A percentile compares a stretch with the other conserved stretches of the same genome.
Evolutionary conservation across 2,888 invertebrate genomes (phyloP).

Genomic region (Leucophenga montana): DNA sequence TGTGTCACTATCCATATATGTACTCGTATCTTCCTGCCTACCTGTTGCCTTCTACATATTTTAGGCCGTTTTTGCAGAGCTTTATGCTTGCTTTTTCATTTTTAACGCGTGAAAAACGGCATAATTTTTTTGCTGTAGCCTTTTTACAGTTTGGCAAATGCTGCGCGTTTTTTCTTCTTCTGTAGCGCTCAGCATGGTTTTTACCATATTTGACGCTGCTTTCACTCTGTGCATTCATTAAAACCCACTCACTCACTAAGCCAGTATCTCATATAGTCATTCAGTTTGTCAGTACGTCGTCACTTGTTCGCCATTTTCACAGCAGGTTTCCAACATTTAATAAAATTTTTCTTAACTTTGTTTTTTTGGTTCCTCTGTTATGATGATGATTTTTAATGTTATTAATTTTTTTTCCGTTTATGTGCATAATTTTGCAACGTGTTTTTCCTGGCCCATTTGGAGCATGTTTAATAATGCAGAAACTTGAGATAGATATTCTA

Average conservation of each 20-base stretch:
- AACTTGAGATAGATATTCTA: not conserved
- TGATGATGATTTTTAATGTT: not conserved
- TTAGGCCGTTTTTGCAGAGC: too few relatives aligned
- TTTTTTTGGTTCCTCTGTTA: not conserved
- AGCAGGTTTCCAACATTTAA: not conserved
- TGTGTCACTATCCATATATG: too few relatives aligned
- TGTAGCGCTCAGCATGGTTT: constrained; percentile 38
- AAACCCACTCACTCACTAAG: constrained; percentile 47
- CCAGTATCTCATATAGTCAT: too few relatives aligned
- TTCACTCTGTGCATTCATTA: constrained; percentile 47
- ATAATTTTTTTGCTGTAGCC: not conserved
- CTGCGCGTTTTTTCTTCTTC: constrained; percentile 35
- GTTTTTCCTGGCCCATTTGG: too few relatives aligned
- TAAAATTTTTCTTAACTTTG: not conserved
- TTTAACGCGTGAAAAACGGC: too few relatives aligned
- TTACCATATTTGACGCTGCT: not conserved
- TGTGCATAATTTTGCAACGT: not conserved
- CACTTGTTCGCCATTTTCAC: not conserved
- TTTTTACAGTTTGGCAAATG: not conserved
- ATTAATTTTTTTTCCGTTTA: constrained; percentile 5
- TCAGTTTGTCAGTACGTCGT: too few relatives aligned
- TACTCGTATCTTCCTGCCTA: not conserved
- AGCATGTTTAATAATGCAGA: not conserved
- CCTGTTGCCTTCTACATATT: constrained; percentile 54
- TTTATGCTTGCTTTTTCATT: too few relatives aligned